Evolutionary conservation across 1,140 invertebrate species (phyloP).

Genomic region (Cydia amplana): DNA sequence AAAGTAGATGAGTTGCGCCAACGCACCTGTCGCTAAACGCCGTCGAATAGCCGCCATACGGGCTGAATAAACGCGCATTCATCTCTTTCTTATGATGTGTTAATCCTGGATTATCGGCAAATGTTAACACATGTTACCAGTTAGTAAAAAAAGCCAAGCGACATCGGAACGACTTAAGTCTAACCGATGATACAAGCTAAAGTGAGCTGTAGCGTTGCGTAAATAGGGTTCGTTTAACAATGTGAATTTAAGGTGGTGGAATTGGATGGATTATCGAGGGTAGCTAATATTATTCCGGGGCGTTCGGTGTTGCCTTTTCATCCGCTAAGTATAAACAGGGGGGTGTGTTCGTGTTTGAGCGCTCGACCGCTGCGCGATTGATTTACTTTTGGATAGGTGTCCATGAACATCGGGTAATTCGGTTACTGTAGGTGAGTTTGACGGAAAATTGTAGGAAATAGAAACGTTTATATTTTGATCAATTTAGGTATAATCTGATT

Average conservation of each 20-base stretch:
- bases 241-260: slow-evolving; percentile 42
- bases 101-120: slow-evolving; percentile 78
- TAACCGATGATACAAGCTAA: slow-evolving; percentile 33
- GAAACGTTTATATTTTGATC: neutral
- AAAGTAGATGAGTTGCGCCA: slow-evolving; percentile 63
- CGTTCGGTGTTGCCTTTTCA: slow-evolving; percentile 78
- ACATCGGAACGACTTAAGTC: slow-evolving; percentile 46
- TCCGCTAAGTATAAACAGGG: slow-evolving; percentile 77
- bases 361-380: slow-evolving; percentile 69
- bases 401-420: slow-evolving; percentile 5
- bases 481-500: slow-evolving; percentile 9
- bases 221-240: slow-evolving; percentile 48
- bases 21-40: slow-evolving; percentile 71
- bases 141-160: slow-evolving; percentile 68
- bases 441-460: neutral
- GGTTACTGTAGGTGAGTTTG: slow-evolving; percentile 7
- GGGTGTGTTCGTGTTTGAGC: slow-evolving; percentile 73
- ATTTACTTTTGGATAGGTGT: slow-evolving; percentile 68
- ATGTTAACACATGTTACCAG: slow-evolving; percentile 79
- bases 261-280: slow-evolving; percentile 73
- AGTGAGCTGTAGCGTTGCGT: slow-evolving; percentile 41
- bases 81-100: slow-evolving; percentile 80
- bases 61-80: slow-evolving; percentile 74
- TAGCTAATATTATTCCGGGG: slow-evolving; percentile 78
- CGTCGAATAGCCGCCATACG: slow-evolving; percentile 71